Percentiles rank a stretch among this genome's conserved stretches.
These are phyloP conservation scores for Dolomedes plantarius DNA, from an alignment of 2,888 invertebrate genomes.

Conservation along the genomic window DNA sequence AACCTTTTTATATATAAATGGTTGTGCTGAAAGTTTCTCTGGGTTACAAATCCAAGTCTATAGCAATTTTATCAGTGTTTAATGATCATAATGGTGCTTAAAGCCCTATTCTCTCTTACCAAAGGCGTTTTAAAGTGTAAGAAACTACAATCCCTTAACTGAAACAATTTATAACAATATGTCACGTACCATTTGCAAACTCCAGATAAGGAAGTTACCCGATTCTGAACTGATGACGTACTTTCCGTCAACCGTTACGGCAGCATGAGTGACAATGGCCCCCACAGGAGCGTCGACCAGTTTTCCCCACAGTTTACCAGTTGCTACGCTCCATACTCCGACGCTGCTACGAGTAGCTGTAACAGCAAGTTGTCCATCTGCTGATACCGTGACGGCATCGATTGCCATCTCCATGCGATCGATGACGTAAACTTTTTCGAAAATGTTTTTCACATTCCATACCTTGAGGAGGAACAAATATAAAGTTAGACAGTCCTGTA, in stretches of 20 bases:
- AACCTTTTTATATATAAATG: no score
- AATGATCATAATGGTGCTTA: no score
- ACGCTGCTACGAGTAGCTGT: conserved; percentile 96
- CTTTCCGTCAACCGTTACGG: conserved; percentile 89
- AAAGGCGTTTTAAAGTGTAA: no score
- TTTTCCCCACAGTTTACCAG: conserved; percentile 89
- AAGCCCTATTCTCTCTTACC: no score
- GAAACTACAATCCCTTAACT: no score
- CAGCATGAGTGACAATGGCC: conserved; percentile 94
- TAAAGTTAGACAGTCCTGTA: neutral
- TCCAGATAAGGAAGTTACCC: conserved; percentile 93
- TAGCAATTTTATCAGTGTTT: no score
- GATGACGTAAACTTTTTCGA: conserved; percentile 97
- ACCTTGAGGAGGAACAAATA: conserved; percentile 78
- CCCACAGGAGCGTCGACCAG: conserved; percentile 93
- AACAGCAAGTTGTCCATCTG: conserved; percentile 87
- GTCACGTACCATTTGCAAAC: conserved; percentile 81
- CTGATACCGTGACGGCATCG: conserved; percentile 84
- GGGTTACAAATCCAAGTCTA: no score
- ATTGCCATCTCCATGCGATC: conserved; percentile 96
- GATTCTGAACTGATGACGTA: conserved; percentile 93
- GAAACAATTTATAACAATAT: no score
- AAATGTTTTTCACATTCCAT: conserved; percentile 99
- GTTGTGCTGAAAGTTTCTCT: no score
- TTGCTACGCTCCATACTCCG: conserved; percentile 94